A percentile compares a stretch with the other conserved stretches of the same genome.
phyloP scores from a whole-genome alignment of 2,888 invertebrate genomes.

The Gastracanthus pulcherrimus region DNA sequence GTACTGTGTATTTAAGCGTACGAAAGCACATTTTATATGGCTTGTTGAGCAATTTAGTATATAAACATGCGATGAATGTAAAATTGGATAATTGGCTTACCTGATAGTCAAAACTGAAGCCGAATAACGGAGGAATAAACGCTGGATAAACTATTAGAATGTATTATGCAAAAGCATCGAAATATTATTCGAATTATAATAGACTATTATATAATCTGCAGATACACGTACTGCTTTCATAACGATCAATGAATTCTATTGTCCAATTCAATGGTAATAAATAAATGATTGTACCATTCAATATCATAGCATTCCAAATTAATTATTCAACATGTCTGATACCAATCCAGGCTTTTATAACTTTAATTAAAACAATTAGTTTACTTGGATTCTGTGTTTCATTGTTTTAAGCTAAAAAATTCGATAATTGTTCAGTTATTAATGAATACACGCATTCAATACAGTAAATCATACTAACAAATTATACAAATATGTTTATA shows the following conservation, averaged over 20 bases:
- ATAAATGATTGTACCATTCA: neutral
- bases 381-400: neutral
- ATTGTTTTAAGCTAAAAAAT: neutral
- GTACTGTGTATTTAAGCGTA: no score
- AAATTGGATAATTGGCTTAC: neutral
- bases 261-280: neutral
- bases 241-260: neutral
- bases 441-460: neutral
- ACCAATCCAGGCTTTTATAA: neutral
- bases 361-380: neutral
- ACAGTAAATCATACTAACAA: no score
- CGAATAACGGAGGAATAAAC: neutral
- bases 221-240: no score
- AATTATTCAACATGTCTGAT: neutral
- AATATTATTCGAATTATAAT: neutral
- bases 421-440: neutral
- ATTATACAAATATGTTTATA: no score
- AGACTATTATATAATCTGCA: no score
- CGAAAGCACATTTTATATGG: no score
- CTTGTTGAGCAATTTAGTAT: no score
- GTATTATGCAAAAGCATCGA: neutral
- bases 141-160: neutral
- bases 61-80: neutral
- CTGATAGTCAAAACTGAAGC: neutral
- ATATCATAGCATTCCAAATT: neutral